Evolutionary conservation across 2,113 vertebrate species (phyloP), one percentile per base, ranked within the genome.

Genomic region (Alces alces): DNA sequence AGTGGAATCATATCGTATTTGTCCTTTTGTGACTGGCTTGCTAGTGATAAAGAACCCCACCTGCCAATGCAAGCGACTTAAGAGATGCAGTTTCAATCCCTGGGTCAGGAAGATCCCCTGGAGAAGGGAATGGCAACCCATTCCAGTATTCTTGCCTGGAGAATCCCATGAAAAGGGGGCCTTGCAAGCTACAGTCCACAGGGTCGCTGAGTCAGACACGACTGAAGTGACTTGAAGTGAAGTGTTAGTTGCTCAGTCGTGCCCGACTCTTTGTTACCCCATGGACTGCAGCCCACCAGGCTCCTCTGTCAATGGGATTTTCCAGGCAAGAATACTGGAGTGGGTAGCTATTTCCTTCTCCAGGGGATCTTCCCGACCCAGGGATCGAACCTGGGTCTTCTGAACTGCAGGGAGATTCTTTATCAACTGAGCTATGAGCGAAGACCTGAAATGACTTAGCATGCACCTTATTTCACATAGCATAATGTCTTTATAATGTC

Each of bases 231-330:
- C 36, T 73, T 39, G 30, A 36, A n/a, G 61, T 64, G 61, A 66
- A 66, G 33, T 66, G 33, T 66, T 66, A 36, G 19, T 66, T 2
- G 1, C 17, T 66, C 64, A 66, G 33, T 36, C 33, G 0, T 66
- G 17, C 64, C 64, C 2, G 2, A 36, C 17, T 66, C 33, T 36
- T 36, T 66, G 33, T 0, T 0, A 36, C 33, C 8, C 33, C 16
- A 21, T 36, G 33, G 64, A 66, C 64, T 66, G 17, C 8, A 66
- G 16, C 33, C 33, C 19, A 66, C 64, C 64, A 66, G 64, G 17
- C 64, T 66, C 33, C 64, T 66, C 33, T 66, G 17, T 66, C 64
- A 9, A 21, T 66, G 4, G 17, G 17, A 66, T 66, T 36, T 66
- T 36, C 33, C 17, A 66, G 17, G 64, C 33, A 66, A 66, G 64